A percentile compares a stretch with the other conserved stretches of the same genome.
These are phyloP conservation scores for Turritopsis dohrnii DNA, from an alignment of 30 jellyfish, hydroid and myxozoan genomes.

Conservation along the genomic window DNA sequence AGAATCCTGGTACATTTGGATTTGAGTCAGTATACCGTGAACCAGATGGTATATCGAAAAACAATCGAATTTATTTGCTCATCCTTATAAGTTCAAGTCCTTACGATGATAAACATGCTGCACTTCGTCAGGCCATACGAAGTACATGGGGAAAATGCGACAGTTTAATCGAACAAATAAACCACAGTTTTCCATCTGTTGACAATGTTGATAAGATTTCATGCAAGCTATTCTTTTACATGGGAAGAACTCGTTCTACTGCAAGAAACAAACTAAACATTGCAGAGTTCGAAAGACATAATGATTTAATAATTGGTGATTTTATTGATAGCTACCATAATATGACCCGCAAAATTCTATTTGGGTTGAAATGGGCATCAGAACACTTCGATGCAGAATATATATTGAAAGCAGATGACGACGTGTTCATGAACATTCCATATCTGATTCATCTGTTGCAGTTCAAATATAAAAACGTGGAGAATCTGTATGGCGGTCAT, in stretches of 20 bases:
- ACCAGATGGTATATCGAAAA: not conserved
- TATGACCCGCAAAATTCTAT: slow-evolving; percentile 4
- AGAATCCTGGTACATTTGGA: not conserved
- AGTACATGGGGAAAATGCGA: slow-evolving; percentile 3
- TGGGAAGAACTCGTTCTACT: slow-evolving; percentile 13
- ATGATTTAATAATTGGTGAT: not conserved
- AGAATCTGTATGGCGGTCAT: slow-evolving; percentile 27
- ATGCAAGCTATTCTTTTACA: slow-evolving; percentile 8
- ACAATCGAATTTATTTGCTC: not conserved
- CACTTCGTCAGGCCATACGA: slow-evolving; percentile 15
- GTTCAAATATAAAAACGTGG: not conserved
- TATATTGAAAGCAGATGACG: not conserved
- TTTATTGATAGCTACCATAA: not conserved
- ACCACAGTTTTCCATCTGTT: not conserved
- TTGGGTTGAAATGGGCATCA: slow-evolving; percentile 3
- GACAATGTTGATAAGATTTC: not conserved
- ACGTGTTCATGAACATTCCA: not conserved
- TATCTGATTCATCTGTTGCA: not conserved
- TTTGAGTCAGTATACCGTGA: not conserved
- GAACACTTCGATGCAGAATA: not conserved
- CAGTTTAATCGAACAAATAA: not conserved
- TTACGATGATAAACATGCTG: not conserved
- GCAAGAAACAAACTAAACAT: not conserved
- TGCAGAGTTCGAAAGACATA: not conserved
- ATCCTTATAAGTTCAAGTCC: slow-evolving; percentile 9